Conservation (phyloP, 2,797 vertebrate genomes). For the Melanotaenia pygmaea region DNA sequence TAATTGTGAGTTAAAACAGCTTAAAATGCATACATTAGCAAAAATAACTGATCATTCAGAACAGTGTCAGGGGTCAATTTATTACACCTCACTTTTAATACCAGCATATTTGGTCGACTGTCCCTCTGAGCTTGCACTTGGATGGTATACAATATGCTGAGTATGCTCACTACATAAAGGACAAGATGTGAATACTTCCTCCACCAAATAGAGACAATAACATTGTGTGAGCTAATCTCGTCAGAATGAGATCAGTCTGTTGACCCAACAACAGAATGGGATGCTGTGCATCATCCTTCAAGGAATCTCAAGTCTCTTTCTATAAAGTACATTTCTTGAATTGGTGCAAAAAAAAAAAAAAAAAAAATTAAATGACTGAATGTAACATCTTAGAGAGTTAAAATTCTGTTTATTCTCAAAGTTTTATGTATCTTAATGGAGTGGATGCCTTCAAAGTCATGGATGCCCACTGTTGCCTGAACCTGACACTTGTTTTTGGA, state of each 20-base stretch:
- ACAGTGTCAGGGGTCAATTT: no score
- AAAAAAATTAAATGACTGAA: no score
- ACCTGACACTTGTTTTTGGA: not conserved
- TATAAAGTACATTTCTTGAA: not conserved
- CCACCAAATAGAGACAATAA: not conserved
- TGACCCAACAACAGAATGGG: not conserved
- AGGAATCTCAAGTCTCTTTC: not conserved
- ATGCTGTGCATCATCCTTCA: not conserved
- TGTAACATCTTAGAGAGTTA: no score
- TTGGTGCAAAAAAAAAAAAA: no score
- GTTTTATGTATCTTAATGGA: constrained; percentile 15
- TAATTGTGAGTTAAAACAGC: no score
- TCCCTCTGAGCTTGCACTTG: not conserved
- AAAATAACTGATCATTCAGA: no score
- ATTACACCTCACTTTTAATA: no score
- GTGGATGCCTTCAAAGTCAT: not conserved
- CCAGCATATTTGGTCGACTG: no score
- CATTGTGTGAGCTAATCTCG: not conserved
- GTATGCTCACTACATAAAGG: no score
- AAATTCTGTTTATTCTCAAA: not conserved
- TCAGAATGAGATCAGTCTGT: not conserved
- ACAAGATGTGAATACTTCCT: not conserved
- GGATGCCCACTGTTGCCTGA: not conserved
- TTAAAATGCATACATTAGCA: no score
- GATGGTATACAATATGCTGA: not conserved